Base-by-base conservation (phyloP, 2,113 vertebrate genomes). In the Prietella phreatophila region DNA sequence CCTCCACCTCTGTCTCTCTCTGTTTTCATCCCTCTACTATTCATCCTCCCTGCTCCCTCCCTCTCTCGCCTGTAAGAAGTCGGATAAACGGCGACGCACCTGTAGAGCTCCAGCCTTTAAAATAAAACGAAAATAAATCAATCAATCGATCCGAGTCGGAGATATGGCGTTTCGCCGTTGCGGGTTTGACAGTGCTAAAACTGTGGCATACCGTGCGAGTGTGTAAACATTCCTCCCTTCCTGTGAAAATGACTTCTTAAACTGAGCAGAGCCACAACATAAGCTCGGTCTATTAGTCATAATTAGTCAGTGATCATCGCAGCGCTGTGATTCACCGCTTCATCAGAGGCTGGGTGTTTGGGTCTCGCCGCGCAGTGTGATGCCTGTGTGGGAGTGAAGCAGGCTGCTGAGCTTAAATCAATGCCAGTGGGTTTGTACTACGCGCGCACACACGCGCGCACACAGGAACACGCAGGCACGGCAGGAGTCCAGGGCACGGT, bases 291-390 rank as follows among this genome's bases (percentile, higher is more conserved):
- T n/a, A 63, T 88, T 79, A 88, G 58, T 79, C 58, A 67, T 75
- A 79, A 84, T 65, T 88, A 63, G 33, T 88, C 42, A 84, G 83
- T 65, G 50, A 53, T 78, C 73, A 92, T 93, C n/a, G 33, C 27
- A 30, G 82, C 30, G 73, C 13, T 25, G 82, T 88, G 82, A 84
- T 79, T 88, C 82, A 79, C 56, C 47, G 55, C 79, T 67, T 84
- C 82, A 76, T 79, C 82, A 79, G 53, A 84, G 39, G 25, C 87
- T 42, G 82, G 65, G 79, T 15, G 65, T 14, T 56, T 81, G 50
- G 76, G 85, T 81, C 86, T 87, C 36, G 17, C n/a, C 27, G 60
- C 86, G 47, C 78, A 73, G 79, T 53, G 33, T 58, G 86, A 65
- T 56, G 81, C 42, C 55, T 76, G 81, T 63, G 86, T 76, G 86